phyloP scores from a whole-genome alignment of 1,140 invertebrate species.

The Battus philenor region DNA sequence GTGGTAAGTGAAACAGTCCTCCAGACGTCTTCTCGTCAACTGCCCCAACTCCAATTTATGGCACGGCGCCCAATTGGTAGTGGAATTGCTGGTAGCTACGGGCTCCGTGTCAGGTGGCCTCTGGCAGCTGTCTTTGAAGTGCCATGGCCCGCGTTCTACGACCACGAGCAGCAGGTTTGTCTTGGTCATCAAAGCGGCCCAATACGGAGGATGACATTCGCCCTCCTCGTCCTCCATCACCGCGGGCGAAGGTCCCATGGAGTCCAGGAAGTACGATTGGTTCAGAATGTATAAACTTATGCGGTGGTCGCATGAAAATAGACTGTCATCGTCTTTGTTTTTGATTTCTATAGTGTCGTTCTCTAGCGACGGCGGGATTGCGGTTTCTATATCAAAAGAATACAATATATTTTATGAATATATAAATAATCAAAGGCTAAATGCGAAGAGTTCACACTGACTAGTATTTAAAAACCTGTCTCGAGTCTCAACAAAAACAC shows the following conservation, averaged over 20 bases:
- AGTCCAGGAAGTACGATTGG: conserved; percentile 75
- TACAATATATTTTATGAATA: neutral
- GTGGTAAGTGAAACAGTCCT: conserved; percentile 86
- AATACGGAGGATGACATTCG: conserved; percentile 67
- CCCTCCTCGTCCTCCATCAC: conserved; percentile 38
- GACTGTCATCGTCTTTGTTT: conserved; percentile 66
- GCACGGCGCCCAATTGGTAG: conserved; percentile 77
- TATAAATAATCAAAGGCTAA: neutral
- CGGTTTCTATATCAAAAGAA: conserved; percentile 25
- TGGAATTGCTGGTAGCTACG: conserved; percentile 59
- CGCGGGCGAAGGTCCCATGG: conserved; percentile 59
- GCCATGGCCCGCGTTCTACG: conserved; percentile 73
- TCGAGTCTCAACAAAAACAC: no score
- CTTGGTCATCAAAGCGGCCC: conserved; percentile 82
- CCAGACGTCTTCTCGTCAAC: conserved; percentile 79
- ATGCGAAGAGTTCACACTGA: no score
- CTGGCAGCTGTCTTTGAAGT: conserved; percentile 48
- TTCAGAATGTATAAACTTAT: conserved; percentile 82
- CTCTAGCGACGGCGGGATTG: conserved; percentile 36
- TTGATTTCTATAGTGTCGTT: conserved; percentile 44
- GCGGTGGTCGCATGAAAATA: conserved; percentile 79
- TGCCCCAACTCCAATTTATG: conserved; percentile 84
- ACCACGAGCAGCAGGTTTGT: conserved; percentile 88
- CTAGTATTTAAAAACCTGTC: no score
- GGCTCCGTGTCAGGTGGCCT: conserved; percentile 52